phyloP scores from a whole-genome alignment of 2,888 invertebrate genomes.

The Dryadula phaetusa region DNA sequence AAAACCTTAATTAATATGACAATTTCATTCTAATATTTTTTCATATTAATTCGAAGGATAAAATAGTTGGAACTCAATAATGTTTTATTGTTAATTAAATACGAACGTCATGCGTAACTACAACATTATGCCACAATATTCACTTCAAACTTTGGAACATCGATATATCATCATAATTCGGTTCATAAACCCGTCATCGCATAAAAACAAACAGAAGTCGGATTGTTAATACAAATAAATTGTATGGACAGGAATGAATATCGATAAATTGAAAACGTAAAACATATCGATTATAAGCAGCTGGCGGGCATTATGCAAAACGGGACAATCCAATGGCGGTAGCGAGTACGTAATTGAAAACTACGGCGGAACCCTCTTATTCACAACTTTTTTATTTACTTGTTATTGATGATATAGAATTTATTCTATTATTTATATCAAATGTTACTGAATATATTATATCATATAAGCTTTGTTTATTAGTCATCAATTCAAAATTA shows the following conservation, averaged over 20 bases:
- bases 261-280: conserved; percentile 82
- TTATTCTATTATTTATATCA: background rate
- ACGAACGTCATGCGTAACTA: conserved; percentile 5
- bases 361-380: conserved; percentile 44
- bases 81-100: background rate
- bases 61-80: too few species aligned
- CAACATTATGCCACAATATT: conserved; percentile 1
- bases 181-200: conserved; percentile 66
- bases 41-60: too few species aligned
- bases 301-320: conserved; percentile 82
- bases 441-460: background rate
- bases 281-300: conserved; percentile 83
- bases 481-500: too few species aligned
- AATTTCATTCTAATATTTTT: too few species aligned
- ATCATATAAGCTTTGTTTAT: background rate
- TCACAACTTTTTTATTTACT: conserved; percentile 34
- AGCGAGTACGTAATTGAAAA: conserved; percentile 72
- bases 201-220: conserved; percentile 77
- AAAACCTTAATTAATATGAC: too few species aligned
- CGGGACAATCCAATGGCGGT: conserved; percentile 77
- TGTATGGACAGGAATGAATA: conserved; percentile 75
- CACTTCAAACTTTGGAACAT: conserved; percentile 25
- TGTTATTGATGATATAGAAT: conserved; percentile 24
- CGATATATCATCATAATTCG: conserved; percentile 48
- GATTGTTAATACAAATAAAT: conserved; percentile 80